Percentiles rank a stretch among this genome's conserved stretches.
These are phyloP conservation scores for Plagodis pulveraria DNA, from an alignment of 2,888 invertebrate genomes.

Conservation along the genomic window DNA sequence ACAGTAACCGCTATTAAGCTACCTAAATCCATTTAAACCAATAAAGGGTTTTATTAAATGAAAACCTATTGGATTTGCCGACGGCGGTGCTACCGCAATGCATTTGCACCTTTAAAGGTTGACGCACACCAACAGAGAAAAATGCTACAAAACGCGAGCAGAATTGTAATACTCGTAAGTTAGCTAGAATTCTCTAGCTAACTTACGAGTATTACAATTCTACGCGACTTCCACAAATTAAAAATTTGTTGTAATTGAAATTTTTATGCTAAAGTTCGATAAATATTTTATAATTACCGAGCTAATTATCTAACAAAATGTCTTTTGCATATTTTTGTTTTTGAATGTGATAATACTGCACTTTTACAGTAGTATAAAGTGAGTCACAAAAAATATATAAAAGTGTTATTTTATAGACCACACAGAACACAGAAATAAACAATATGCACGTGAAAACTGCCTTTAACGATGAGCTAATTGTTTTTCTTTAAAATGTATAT, in stretches of 20 bases:
- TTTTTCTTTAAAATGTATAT: no score
- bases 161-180: no score
- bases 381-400: no score
- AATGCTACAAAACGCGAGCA: constrained; percentile 31
- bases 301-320: neutral
- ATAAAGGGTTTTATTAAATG: constrained; percentile 81
- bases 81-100: constrained; percentile 61
- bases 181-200: no score
- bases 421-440: no score
- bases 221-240: constrained; percentile 11
- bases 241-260: constrained; percentile 10
- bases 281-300: constrained; percentile 18
- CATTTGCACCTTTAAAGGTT: constrained; percentile 53
- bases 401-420: no score
- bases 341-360: no score
- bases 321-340: no score
- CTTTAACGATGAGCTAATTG: no score
- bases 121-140: constrained; percentile 45
- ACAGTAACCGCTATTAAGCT: constrained; percentile 49
- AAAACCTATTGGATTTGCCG: constrained; percentile 79
- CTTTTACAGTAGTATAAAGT: no score
- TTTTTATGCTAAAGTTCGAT: constrained; percentile 17
- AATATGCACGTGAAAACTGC: no score
- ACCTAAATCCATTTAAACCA: constrained; percentile 79
- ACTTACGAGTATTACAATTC: constrained; percentile 3